Evolutionary conservation across 2,797 vertebrate species (phyloP), one percentile per base, ranked within the genome.

Genomic region (Tragopan temminckii): DNA sequence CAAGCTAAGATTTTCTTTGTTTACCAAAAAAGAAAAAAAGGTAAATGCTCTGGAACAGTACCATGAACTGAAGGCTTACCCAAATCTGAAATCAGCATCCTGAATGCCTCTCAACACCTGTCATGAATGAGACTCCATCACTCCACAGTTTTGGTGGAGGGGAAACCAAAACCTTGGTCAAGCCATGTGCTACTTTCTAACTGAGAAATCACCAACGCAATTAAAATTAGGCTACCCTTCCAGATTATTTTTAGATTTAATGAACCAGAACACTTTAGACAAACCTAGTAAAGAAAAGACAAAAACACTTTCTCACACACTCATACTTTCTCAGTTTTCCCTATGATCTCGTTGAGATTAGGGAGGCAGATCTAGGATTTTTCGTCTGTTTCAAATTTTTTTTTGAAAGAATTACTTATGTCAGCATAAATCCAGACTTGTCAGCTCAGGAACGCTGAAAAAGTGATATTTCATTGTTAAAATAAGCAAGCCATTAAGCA

Each of bases 1-100:
- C 52, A 88, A 94, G 36, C 42, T 57, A 88, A 94, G 94, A 95
- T 87, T 85, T 52, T 67, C 93, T 96, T 97, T 97, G 91, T 95
- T 95, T 91, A 88, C n/a, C 3, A 67, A 66, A 90, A 52, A 7
- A 69, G 52, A 20, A 45, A 46, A 69, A 31, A 7, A 45, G 35
- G 78, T 38, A 76, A 78, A 18, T 6, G 50, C 62, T 69, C 81
- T 43, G 61, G 69, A 76, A 79, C 74, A 89, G 68, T 48, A 82
- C 53, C 46, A 3, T 1, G 16, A 71, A 52, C 50, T 20, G 24
- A 53, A 94, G 45, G 38, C 20, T 45, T 67, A 52, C 40, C 67
- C 62, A 57, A 25, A 3, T 27, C 5, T 7, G 18, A 9, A n/a
- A 43, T 74, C 2, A 5, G 18, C 45, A 74, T 24, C 42, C 33